These are phyloP conservation scores for Antigone vipio DNA, from an alignment of 2,113 vertebrate genomes.

Conservation along the genomic window DNA sequence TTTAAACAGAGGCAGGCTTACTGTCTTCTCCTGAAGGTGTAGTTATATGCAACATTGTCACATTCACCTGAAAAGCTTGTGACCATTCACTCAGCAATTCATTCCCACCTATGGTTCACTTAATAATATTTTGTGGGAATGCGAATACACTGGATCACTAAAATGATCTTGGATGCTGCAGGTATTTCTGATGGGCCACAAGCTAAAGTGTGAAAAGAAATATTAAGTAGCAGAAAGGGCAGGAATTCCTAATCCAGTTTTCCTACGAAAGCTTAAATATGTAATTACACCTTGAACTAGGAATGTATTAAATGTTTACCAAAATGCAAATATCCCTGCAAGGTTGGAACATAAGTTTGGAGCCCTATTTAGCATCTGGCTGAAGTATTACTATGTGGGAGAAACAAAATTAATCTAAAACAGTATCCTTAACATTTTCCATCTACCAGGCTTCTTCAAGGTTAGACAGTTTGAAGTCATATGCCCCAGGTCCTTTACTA, in stretches of 20 bases:
- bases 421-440: background rate
- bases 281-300: background rate
- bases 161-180: background rate
- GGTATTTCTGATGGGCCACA: background rate
- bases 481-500: background rate
- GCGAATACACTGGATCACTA: background rate
- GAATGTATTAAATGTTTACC: background rate
- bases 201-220: background rate
- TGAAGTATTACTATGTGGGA: background rate
- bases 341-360: background rate
- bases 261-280: background rate
- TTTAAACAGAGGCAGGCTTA: background rate
- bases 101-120: background rate
- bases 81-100: background rate
- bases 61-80: background rate
- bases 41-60: background rate
- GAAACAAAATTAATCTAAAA: background rate
- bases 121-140: background rate
- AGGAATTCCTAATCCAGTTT: background rate
- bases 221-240: background rate
- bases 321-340: background rate
- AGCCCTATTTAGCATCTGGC: background rate
- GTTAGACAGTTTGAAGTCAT: background rate
- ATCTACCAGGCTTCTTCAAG: background rate
- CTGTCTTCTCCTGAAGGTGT: background rate